A percentile compares a stretch with the other conserved stretches of the same genome.
Evolutionary conservation across 2,797 vertebrate species (phyloP).

Genomic region (Denticeps clupeoides): DNA sequence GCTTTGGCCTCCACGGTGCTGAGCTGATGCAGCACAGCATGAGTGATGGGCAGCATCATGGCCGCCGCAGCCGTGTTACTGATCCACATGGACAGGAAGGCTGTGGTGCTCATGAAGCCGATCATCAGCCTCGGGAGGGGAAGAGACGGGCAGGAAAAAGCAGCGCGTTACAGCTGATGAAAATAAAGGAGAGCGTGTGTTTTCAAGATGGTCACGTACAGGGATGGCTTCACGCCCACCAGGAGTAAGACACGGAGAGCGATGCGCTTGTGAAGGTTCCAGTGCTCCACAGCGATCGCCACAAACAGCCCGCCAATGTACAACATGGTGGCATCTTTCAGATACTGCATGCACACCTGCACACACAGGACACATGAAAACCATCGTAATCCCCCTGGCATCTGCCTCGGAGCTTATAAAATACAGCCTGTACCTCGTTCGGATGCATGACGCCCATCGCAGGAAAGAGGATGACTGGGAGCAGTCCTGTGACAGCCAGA

Average conservation of each 20-base stretch:
- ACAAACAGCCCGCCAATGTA: constrained; percentile 83
- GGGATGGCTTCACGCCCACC: constrained; percentile 75
- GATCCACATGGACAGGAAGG: constrained; percentile 98
- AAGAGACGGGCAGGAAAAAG: neutral
- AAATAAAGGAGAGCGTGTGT: too few relatives aligned
- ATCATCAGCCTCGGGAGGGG: constrained; percentile 65
- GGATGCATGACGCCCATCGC: constrained; percentile 80
- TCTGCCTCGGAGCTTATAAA: too few relatives aligned
- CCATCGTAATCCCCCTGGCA: too few relatives aligned
- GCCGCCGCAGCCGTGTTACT: constrained; percentile 89
- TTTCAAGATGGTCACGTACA: constrained; percentile 78
- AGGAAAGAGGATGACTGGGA: constrained; percentile 82
- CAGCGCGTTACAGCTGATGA: too few relatives aligned
- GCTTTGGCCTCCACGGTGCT: constrained; percentile 46
- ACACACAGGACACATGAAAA: neutral
- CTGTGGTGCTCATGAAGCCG: constrained; percentile 83
- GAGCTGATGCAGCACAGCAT: constrained; percentile 77
- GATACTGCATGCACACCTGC: constrained; percentile 76
- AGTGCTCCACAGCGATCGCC: constrained; percentile 79
- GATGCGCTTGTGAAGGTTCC: constrained; percentile 86
- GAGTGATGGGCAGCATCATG: constrained; percentile 91
- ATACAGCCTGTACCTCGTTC: too few relatives aligned
- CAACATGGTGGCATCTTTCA: constrained; percentile 85
- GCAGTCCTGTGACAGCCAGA: constrained; percentile 73
- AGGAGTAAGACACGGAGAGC: constrained; percentile 75